Evolutionary conservation across 2,797 vertebrate genomes (phyloP).

Genomic region (Scleropages formosus): DNA sequence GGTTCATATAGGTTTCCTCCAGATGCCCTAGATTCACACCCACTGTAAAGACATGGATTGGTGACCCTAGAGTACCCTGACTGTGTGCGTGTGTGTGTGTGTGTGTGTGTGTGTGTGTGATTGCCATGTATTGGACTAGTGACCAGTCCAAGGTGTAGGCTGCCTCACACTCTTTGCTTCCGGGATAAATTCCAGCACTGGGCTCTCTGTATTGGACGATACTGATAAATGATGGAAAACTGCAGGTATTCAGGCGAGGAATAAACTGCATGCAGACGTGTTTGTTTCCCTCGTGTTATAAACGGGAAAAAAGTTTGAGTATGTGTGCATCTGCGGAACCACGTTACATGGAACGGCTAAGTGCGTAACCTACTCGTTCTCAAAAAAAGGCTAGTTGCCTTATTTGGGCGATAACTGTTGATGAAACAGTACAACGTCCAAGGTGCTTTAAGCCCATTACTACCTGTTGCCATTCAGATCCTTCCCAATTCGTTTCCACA

Average conservation of each 20-base stretch:
- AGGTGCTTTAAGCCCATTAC: not conserved
- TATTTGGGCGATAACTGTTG: not conserved
- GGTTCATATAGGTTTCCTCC: too few species aligned
- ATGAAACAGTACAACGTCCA: not conserved
- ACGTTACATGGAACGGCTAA: too few species aligned
- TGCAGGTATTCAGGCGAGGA: not conserved
- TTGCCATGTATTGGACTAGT: too few species aligned
- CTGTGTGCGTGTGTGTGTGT: too few species aligned
- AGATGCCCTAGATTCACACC: too few species aligned
- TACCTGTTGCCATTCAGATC: not conserved
- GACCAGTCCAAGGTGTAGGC: too few species aligned
- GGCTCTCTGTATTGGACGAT: too few species aligned
- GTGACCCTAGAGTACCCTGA: too few species aligned
- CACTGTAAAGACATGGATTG: too few species aligned
- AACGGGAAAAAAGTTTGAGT: not conserved
- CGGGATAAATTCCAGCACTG: not conserved
- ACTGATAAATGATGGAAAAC: not conserved
- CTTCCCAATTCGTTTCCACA: constrained; percentile 1
- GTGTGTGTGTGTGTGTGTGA: too few species aligned
- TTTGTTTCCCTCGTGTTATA: not conserved
- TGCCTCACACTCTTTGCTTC: constrained; percentile 5
- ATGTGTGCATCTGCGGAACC: not conserved
- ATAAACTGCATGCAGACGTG: not conserved
- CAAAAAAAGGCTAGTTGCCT: not conserved
- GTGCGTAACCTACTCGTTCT: too few species aligned